Percentiles rank a stretch among this genome's conserved stretches.
These are phyloP conservation scores for Phenganax marumi DNA, from an alignment of 92 coral and sea anemone genomes.

Conservation along the genomic window DNA sequence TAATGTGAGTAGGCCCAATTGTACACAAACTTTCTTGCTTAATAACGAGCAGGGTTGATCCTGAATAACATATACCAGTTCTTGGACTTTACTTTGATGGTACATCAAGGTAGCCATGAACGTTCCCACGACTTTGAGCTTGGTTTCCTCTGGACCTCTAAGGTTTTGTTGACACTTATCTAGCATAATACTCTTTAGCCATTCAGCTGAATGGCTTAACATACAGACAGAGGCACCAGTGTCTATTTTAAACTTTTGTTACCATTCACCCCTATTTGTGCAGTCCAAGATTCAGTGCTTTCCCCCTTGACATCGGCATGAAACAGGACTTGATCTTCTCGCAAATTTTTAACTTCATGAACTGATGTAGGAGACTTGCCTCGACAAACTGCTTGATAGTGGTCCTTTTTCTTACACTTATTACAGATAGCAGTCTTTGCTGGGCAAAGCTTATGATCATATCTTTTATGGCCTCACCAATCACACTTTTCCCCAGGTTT, in stretches of 20 bases:
- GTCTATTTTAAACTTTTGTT: constrained; percentile 36
- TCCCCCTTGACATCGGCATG: background rate
- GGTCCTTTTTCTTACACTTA: constrained; percentile 24
- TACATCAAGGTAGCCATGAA: constrained; percentile 32
- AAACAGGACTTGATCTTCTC: constrained; percentile 12
- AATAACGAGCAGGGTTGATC: constrained; percentile 51
- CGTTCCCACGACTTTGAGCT: constrained; percentile 29
- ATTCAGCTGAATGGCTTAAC: constrained; percentile 32
- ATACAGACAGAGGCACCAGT: constrained; percentile 44
- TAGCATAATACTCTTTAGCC: constrained; percentile 37
- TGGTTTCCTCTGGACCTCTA: constrained; percentile 46
- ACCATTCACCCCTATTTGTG: constrained; percentile 22
- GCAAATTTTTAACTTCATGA: background rate
- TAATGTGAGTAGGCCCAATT: constrained; percentile 38
- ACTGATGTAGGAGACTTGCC: background rate
- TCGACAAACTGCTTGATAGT: constrained; percentile 21
- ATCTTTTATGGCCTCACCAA: background rate
- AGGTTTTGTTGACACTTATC: constrained; percentile 29
- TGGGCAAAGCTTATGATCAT: constrained; percentile 30
- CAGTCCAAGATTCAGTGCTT: background rate
- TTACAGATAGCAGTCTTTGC: constrained; percentile 15
- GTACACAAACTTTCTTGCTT: constrained; percentile 48
- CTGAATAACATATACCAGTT: constrained; percentile 33
- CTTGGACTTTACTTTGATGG: constrained; percentile 40
- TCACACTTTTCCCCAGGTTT: constrained; percentile 7